Percentiles rank a stretch among this genome's conserved stretches.
Conservation (phyloP, 92 coral and sea anemone species). For the Zoanthus solanderi region DNA sequence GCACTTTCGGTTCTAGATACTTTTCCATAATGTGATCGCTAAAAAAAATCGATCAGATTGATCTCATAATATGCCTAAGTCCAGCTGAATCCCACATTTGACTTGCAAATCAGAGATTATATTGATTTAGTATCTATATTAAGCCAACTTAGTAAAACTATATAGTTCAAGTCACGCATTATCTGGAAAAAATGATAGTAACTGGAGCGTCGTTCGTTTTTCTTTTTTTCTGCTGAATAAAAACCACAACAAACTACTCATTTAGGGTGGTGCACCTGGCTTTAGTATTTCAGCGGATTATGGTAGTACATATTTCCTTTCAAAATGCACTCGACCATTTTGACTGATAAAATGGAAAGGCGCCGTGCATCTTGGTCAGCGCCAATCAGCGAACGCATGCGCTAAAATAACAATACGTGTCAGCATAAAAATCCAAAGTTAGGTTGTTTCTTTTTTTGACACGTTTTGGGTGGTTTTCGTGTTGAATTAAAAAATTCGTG, state of each 20-base stretch:
- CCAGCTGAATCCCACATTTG: conserved; percentile 13
- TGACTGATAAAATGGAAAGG: neutral
- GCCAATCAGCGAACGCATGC: neutral
- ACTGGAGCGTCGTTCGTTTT: no score
- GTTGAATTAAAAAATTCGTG: neutral
- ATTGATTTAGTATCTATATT: neutral
- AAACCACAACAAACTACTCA: no score
- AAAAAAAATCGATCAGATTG: neutral
- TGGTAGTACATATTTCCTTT: neutral
- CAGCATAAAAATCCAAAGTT: neutral
- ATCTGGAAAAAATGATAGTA: no score
- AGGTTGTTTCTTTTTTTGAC: neutral
- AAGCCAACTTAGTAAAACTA: no score
- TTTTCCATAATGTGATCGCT: neutral
- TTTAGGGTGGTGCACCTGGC: neutral
- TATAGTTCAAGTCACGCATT: no score
- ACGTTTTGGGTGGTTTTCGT: neutral
- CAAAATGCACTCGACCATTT: neutral
- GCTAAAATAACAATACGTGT: conserved; percentile 31
- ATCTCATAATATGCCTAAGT: neutral
- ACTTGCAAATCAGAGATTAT: conserved; percentile 10
- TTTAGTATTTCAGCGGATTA: conserved; percentile 3
- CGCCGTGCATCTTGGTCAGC: conserved; percentile 11
- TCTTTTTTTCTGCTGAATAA: no score
- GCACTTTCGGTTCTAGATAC: conserved; percentile 19